Evolutionary conservation across 2,888 invertebrate species (phyloP).

Genomic region (Tetragonisca angustula): DNA sequence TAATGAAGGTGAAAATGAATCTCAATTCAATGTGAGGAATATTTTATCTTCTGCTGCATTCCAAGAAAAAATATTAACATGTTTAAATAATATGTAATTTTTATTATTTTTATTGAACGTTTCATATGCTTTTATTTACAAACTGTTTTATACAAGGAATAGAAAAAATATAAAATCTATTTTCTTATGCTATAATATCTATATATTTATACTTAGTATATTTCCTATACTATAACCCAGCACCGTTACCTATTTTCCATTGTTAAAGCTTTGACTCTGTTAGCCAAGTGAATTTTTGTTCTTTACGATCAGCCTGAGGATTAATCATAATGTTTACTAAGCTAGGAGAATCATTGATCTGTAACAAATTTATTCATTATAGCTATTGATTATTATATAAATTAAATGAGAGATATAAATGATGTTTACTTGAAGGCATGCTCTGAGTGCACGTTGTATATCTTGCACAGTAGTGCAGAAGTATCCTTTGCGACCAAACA

Average conservation of each 20-base stretch:
- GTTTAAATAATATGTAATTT: constrained; percentile 19
- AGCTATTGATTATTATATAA: neutral
- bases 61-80: constrained; percentile 16
- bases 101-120: neutral
- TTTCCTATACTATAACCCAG: no score
- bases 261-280: constrained; percentile 94
- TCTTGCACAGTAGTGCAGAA: constrained; percentile 92
- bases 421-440: constrained; percentile 86
- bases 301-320: constrained; percentile 94
- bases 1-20: neutral
- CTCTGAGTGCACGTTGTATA: constrained; percentile 89
- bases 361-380: constrained; percentile 22
- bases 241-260: neutral
- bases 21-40: neutral
- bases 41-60: neutral
- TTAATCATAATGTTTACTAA: constrained; percentile 96
- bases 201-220: neutral
- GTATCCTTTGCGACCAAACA: constrained; percentile 93
- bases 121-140: neutral
- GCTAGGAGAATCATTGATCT: constrained; percentile 90
- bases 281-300: constrained; percentile 96
- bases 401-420: neutral
- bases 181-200: neutral
- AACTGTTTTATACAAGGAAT: constrained; percentile 7
- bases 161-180: neutral